These are phyloP conservation scores for Desmophyllum pertusum DNA, from an alignment of 92 coral and sea anemone species.

Conservation along the genomic window DNA sequence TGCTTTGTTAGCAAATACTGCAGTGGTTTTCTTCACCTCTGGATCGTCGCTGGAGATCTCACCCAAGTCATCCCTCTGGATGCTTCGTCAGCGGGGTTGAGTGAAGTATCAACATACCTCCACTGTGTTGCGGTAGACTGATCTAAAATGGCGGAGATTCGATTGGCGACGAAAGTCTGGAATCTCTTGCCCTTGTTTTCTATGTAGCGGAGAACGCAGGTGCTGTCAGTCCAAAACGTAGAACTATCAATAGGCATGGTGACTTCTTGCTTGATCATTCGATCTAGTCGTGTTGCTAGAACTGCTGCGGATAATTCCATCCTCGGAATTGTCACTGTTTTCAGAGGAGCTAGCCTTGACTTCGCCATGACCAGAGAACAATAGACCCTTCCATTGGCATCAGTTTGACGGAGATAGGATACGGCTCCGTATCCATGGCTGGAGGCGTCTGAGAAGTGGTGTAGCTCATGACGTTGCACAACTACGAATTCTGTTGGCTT, in stretches of 20 bases:
- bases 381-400: not conserved
- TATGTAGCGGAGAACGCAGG: conserved; percentile 45
- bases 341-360: conserved; percentile 45
- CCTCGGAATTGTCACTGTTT: conserved; percentile 44
- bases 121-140: conserved; percentile 48
- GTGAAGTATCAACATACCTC: conserved; percentile 30
- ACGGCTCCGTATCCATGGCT: conserved; percentile 53
- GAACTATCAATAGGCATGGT: conserved; percentile 11
- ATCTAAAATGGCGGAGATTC: conserved; percentile 35
- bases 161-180: conserved; percentile 49
- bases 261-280: conserved; percentile 29
- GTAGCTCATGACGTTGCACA: conserved; percentile 21
- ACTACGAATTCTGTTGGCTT: conserved; percentile 48
- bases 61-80: conserved; percentile 26
- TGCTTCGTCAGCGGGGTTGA: conserved; percentile 47
- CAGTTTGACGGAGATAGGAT: conserved; percentile 15
- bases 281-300: conserved; percentile 45
- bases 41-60: conserved; percentile 26
- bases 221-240: conserved; percentile 42
- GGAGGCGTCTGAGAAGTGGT: conserved; percentile 34
- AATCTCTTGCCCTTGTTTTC: conserved; percentile 33
- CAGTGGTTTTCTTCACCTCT: conserved; percentile 12
- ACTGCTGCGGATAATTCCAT: conserved; percentile 61
- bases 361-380: conserved; percentile 43
- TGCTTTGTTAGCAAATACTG: not conserved